Base-by-base conservation (phyloP, 2,888 invertebrate genomes). In the Poecilus cupreus region DNA sequence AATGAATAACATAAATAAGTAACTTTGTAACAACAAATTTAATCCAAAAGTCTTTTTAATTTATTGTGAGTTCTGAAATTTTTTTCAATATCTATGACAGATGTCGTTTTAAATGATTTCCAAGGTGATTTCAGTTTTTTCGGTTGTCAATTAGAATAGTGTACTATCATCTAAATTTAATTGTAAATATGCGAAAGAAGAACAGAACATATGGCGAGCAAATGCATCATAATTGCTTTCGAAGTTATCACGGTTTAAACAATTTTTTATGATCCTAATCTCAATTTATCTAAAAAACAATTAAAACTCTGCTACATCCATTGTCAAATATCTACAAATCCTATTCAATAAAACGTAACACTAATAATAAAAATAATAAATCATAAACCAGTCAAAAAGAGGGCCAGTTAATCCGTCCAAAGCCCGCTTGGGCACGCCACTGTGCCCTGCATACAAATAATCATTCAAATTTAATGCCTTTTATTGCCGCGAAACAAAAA, bases 401-500 rank as follows among this genome's bases (percentile, higher is more conserved):
- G 26, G 64, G 37, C 32, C 16, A 8, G 16, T 16, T 64, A 64
- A 64, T 64, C 64, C 64, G 3, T 10, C 13, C 2, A 16, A 16
- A 64, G 37, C 13, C 37, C 26, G 13, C 16, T 16, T 32, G 6
- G 64, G 64, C 64, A 64, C 64, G 64, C 64, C 64, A 64, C 64
- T 64, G 64, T 22, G 26, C 51, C 22, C 22, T 32, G 32, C 74
- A 75, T 51, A 51, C 49, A 51, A 75, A 75, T 75, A 75, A 75
- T 75, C 74, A 75, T 75, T 75, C 74, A 75, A 75, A 75, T 46
- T 75, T 75, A 51, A 49, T 75, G 74, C 74, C 74, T 75, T 75
- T 75, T 75, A 75, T 75, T 75, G 74, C 74, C 20, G 24, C 51
- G 74, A 75, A 72, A 75, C 51, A 75, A 75, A 75, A 75, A 75